Conservation (phyloP, 35 echinoderm and acorn worm genomes). For the Lytechinus pictus region DNA sequence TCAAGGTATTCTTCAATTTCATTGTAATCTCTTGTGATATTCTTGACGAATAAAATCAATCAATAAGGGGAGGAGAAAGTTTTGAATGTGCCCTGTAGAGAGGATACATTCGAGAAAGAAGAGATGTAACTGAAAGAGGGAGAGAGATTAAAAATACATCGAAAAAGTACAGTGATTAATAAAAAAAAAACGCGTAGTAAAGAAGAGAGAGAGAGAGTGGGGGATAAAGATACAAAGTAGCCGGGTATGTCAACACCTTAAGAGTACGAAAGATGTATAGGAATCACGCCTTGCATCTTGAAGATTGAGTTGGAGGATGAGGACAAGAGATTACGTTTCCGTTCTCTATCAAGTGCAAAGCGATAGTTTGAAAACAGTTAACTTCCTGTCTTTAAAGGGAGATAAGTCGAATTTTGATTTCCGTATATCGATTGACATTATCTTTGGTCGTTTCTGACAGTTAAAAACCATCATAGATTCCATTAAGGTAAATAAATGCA, state of each 20-base stretch:
- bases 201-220: not conserved
- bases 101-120: not conserved
- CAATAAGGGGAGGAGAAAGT: too few species aligned
- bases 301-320: not conserved
- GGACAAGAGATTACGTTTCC: not conserved
- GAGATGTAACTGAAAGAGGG: not conserved
- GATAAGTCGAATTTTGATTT: not conserved
- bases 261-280: not conserved
- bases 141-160: not conserved
- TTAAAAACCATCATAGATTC: too few species aligned
- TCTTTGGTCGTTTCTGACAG: too few species aligned
- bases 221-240: not conserved
- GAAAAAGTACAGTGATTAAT: not conserved
- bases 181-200: not conserved
- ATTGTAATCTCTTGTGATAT: too few species aligned
- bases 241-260: not conserved
- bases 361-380: not conserved
- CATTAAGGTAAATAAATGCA: too few species aligned
- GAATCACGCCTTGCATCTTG: constrained; percentile 8
- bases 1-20: too few species aligned
- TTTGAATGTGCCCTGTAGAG: not conserved
- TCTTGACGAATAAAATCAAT: too few species aligned
- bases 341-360: not conserved
- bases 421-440: too few species aligned
- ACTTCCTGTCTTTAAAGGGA: not conserved